These are phyloP conservation scores for Sylvicapra grimmia DNA, from an alignment of 2,113 vertebrate genomes.

Conservation along the genomic window DNA sequence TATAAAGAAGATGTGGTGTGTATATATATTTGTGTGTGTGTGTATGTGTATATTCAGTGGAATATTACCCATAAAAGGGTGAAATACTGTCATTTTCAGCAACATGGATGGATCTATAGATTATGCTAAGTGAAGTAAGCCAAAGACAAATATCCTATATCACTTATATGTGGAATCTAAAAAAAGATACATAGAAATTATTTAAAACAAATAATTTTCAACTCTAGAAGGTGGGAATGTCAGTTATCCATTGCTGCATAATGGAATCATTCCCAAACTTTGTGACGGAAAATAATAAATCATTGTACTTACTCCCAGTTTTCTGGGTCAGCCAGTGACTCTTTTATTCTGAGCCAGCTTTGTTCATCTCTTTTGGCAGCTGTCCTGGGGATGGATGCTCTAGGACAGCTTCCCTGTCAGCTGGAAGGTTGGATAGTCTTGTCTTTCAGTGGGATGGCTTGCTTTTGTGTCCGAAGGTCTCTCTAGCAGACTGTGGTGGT, in stretches of 20 bases:
- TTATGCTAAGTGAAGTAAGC: not conserved
- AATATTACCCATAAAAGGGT: not conserved
- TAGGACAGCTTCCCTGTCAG: not conserved
- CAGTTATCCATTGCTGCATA: not conserved
- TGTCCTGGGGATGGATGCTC: not conserved
- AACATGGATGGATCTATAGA: not conserved
- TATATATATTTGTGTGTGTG: not conserved
- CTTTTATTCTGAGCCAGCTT: not conserved
- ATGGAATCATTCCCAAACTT: not conserved
- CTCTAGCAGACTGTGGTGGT: not conserved
- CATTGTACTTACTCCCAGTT: not conserved
- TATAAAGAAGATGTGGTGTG: not conserved
- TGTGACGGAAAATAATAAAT: not conserved
- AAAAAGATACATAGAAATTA: not conserved
- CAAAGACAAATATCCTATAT: not conserved
- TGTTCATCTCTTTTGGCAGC: not conserved
- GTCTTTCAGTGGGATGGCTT: not conserved
- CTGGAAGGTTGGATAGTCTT: not conserved
- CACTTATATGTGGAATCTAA: not conserved
- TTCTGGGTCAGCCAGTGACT: not conserved
- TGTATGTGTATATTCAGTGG: not conserved
- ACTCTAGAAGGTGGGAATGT: not conserved
- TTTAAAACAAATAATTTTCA: not conserved
- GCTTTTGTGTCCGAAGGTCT: not conserved
- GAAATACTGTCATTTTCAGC: not conserved